Evolutionary conservation across 2,797 vertebrate species (phyloP), one percentile per base, ranked within the genome.

Genomic region (Salarias fasciatus): DNA sequence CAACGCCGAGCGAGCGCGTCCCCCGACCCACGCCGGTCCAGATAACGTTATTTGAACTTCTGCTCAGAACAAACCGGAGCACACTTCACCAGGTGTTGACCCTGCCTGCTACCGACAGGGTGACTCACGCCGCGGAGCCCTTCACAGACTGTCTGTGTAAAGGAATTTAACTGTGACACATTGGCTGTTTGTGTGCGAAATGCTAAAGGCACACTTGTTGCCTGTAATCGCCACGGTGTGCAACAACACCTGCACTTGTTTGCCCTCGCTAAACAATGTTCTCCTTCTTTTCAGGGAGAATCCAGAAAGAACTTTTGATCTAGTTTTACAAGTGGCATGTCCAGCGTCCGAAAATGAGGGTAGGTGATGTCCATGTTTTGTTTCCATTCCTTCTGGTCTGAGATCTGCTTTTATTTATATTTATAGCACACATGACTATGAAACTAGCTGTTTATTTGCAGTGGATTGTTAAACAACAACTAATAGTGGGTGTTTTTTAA

Each of bases 261-360:
- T 1, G 6, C 31, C 31, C 13, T n/a, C 4, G 37, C 3, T 58
- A 54, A 83, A 51, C 35, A 8, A 1, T 55, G 29, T 72, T 50
- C 78, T 7, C 4, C 1, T 47, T 51, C 47, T 33, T 85, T 82
- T 5, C 80, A 98, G 98, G 90, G 95, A 98, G 92, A 95, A 95
- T 83, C 98, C 98, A 78, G 94, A 95, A 59, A 95, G 95, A 89
- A 97, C 95, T 10, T 97, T 99, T 92, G 97, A 99, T 91, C 91
- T 99, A 91, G 92, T 96, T 38, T 73, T 99, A 79, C 96, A 96
- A 88, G 95, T 99, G 91, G 92, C 93, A 61, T 97, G 96, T 77
- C 96, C 95, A 31, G 42, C 93, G 35, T 94, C 95, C 66, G 95
- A 96, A 92, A 91, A 95, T 46, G 95, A 96, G 90, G 97, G 98